Conservation (phyloP, 1,140 invertebrate genomes). For the Drosophila quadrilineata region DNA sequence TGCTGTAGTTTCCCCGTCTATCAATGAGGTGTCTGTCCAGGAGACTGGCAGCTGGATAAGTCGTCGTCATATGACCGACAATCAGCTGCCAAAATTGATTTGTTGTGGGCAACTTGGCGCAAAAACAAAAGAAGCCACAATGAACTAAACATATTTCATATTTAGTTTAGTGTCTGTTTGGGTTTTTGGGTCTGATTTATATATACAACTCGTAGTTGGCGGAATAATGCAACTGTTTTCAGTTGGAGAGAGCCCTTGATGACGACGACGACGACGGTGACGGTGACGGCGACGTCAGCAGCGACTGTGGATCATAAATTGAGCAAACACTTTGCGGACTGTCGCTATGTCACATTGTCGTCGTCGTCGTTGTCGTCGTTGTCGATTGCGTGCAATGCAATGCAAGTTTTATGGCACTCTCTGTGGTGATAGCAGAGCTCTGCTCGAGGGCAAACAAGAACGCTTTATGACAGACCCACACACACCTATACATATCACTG, state of each 20-base stretch:
- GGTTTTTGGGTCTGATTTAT: conserved; percentile 27
- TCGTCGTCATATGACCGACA: conserved; percentile 68
- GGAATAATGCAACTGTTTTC: conserved; percentile 1
- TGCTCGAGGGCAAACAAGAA: conserved; percentile 62
- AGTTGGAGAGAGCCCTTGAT: neutral
- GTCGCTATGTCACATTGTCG: conserved; percentile 9
- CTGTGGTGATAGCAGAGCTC: conserved; percentile 42
- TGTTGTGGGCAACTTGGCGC: too few relatives aligned
- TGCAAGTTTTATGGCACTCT: conserved; percentile 72
- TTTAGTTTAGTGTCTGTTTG: too few relatives aligned
- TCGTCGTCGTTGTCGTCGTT: conserved; percentile 21
- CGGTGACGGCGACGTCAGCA: conserved; percentile 42
- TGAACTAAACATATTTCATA: too few relatives aligned
- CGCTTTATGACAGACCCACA: conserved; percentile 58
- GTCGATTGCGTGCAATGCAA: conserved; percentile 67
- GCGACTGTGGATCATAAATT: conserved; percentile 59
- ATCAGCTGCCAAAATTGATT: conserved; percentile 70
- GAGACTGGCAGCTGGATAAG: conserved; percentile 33
- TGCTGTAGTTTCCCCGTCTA: conserved; percentile 8
- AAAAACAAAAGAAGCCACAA: neutral
- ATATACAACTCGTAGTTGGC: neutral
- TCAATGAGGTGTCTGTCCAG: conserved; percentile 55
- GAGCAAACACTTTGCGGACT: conserved; percentile 60
- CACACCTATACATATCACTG: neutral
- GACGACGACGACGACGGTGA: conserved; percentile 1